Conservation (phyloP, 2,797 vertebrate species). For the Muscicapa comitata region DNA sequence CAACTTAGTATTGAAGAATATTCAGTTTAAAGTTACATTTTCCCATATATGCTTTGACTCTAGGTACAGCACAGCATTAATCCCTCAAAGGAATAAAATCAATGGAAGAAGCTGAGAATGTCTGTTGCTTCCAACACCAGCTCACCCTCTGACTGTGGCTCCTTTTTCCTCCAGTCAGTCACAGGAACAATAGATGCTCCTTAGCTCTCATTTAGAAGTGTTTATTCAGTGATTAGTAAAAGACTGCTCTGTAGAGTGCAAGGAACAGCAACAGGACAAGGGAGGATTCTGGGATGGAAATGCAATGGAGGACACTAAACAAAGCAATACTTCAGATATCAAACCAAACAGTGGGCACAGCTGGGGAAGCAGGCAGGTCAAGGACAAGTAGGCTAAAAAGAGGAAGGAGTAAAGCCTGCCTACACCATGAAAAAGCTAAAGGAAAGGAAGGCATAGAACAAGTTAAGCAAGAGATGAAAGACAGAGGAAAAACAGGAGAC, state of each 20-base stretch:
- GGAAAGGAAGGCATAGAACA: neutral
- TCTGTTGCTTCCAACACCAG: neutral
- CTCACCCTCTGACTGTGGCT: neutral
- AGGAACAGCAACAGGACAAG: neutral
- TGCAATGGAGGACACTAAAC: neutral
- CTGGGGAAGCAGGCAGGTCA: neutral
- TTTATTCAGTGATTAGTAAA: neutral
- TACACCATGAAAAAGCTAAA: neutral
- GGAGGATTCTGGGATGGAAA: neutral
- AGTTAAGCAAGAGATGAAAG: neutral
- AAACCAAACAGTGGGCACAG: accelerated
- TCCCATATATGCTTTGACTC: neutral
- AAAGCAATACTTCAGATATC: neutral
- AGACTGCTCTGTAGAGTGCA: neutral
- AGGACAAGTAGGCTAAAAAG: neutral
- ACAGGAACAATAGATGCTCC: neutral
- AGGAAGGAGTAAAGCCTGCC: neutral
- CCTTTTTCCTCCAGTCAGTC: neutral
- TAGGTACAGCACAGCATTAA: neutral
- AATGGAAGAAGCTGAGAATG: neutral
- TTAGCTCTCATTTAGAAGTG: neutral
- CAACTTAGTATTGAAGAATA: neutral
- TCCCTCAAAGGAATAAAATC: neutral
- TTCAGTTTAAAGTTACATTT: neutral
- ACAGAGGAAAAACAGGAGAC: neutral